Percentiles rank a stretch among this genome's conserved stretches.
Conservation (phyloP, 1,140 invertebrate genomes). For the Lepidurus couesii region DNA sequence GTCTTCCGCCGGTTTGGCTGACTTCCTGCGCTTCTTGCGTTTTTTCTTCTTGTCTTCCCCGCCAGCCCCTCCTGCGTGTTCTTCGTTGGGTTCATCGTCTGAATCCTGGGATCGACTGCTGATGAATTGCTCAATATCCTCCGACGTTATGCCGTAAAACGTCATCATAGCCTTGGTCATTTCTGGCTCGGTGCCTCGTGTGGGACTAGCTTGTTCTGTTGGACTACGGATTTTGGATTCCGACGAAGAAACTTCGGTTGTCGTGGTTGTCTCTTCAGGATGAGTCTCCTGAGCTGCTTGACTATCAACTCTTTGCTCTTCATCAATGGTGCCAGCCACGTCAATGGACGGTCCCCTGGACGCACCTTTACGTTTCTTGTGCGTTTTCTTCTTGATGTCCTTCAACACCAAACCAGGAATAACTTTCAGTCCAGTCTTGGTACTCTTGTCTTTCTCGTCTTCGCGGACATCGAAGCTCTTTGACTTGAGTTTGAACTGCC, state of each 20-base stretch:
- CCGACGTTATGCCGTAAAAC: slow-evolving; percentile 46
- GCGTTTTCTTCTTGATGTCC: slow-evolving; percentile 26
- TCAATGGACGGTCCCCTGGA: background rate
- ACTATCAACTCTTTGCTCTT: background rate
- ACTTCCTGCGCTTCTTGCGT: slow-evolving; percentile 43
- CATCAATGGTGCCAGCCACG: background rate
- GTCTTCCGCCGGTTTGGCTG: slow-evolving; percentile 36
- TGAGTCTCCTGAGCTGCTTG: background rate
- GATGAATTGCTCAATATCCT: slow-evolving; percentile 37
- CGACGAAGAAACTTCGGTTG: background rate
- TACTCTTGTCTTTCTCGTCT: slow-evolving; percentile 1
- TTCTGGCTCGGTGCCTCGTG: slow-evolving; percentile 34
- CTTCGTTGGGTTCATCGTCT: slow-evolving; percentile 26
- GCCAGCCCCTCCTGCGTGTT: slow-evolving; percentile 30
- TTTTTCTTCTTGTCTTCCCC: slow-evolving; percentile 47
- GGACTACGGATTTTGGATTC: background rate
- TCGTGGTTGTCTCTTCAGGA: background rate
- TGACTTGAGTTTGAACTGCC: slow-evolving; percentile 28
- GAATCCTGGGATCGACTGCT: slow-evolving; percentile 30
- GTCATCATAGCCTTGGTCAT: slow-evolving; percentile 36
- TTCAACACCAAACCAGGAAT: slow-evolving; percentile 24
- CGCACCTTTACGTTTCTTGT: background rate
- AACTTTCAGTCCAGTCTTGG: background rate
- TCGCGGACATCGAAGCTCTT: slow-evolving; percentile 35
- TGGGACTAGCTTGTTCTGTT: background rate